These are phyloP conservation scores for Tinamus guttatus DNA, from an alignment of 2,113 vertebrate genomes.

Conservation along the genomic window DNA sequence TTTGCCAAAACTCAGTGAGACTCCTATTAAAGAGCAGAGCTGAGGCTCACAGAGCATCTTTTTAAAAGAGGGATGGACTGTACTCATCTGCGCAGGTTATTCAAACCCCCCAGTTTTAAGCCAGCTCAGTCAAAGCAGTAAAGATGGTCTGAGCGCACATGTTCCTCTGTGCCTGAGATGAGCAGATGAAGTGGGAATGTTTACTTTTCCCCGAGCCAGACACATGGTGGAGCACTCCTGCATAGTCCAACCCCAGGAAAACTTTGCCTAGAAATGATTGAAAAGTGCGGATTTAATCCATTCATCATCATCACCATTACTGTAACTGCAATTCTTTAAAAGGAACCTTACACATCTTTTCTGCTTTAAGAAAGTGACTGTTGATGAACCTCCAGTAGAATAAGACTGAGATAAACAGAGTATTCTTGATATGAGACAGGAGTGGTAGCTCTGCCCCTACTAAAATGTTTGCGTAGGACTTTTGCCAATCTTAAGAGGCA, in stretches of 20 bases:
- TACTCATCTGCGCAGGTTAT: neutral
- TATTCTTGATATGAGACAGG: neutral
- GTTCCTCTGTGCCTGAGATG: neutral
- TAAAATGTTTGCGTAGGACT: neutral
- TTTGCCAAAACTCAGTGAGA: conserved; percentile 8
- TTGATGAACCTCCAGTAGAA: neutral
- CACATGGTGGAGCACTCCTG: neutral
- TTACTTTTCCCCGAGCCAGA: neutral
- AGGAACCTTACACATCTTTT: neutral
- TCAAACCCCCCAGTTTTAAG: neutral
- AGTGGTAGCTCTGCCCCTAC: neutral
- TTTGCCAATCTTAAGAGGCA: neutral
- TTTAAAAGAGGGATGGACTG: neutral
- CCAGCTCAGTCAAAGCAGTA: neutral
- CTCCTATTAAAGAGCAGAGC: neutral
- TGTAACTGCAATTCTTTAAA: neutral
- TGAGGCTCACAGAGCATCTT: neutral
- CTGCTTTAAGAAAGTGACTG: neutral
- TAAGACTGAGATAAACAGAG: neutral
- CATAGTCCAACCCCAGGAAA: neutral
- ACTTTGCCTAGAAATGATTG: neutral
- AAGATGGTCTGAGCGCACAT: neutral
- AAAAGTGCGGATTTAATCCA: neutral
- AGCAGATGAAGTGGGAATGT: neutral
- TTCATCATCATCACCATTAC: neutral